Evolutionary conservation across 2,888 invertebrate species (phyloP), one percentile per base, ranked within the genome.

Genomic region (Cheilosia vernalis): DNA sequence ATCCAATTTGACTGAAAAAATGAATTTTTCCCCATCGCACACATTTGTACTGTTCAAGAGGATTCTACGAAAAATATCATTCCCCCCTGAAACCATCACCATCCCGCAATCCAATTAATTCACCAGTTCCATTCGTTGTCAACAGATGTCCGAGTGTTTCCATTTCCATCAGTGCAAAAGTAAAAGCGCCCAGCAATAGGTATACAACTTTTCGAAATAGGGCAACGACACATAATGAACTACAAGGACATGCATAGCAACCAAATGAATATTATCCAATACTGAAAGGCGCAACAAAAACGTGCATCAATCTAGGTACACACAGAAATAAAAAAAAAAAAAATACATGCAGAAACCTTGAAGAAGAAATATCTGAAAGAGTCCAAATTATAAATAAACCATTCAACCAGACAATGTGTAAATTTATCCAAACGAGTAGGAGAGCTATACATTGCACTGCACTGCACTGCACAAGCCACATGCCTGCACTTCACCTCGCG

Each of bases 311-410:
- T 15, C 61, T 19, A 42, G 4, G 15, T 51, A 33, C n/a, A 1
- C 21, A 9, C 13, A 47, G 44, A 47, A 19, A 4, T n/a, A 9
- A 49, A 21, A 21, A 24, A 47, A 7, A 42, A 42, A 42, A n/a
- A 30, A 9, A 9, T 30, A 30, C 1, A 30, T 30, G 30, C 66
- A 53, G 44, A 30, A 30, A 24, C 60, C 74, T 61, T 61, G 53
- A 42, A 19, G 19, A 72, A 61, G 13, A 80, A 51, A 44, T 60
- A 64, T 51, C 42, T 49, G 15, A 51, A 73, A 80, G 74, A n/a
- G 13, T 42, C 56, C 17, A 80, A 80, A 73, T 63, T 61, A 73
- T 72, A 78, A 83, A 83, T 83, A 78, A 61, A 53, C 61, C 44
- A 67, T 55, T 47, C 55, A 80, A 78, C 61, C 60, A 78, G 83